phyloP scores from a whole-genome alignment of 2,113 vertebrate genomes.

The Chionodraco myersi region DNA sequence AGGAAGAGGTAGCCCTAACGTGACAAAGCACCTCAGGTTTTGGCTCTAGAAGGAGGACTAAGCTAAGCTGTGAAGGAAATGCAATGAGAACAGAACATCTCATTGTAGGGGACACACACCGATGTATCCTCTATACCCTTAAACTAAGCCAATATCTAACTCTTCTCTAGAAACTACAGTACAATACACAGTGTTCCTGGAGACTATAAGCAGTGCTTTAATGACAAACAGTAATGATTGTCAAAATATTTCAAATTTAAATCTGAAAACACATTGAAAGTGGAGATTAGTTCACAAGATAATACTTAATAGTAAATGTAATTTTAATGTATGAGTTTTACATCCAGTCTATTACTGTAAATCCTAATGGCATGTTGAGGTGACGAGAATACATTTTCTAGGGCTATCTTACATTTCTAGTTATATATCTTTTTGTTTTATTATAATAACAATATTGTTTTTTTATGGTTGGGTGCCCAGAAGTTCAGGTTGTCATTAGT shows the following conservation, averaged over 20 bases:
- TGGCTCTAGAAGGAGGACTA: constrained; percentile 33
- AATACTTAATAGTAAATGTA: too few relatives aligned
- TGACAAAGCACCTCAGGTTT: constrained; percentile 45
- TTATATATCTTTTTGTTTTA: too few relatives aligned
- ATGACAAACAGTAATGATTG: neutral
- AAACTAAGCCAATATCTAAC: too few relatives aligned
- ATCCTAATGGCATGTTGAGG: too few relatives aligned
- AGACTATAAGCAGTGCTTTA: neutral
- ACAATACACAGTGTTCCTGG: neutral
- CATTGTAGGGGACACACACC: constrained; percentile 37
- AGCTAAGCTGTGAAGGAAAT: constrained; percentile 43
- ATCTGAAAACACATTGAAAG: neutral
- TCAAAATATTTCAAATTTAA: neutral
- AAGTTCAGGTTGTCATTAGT: too few relatives aligned
- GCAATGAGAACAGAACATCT: constrained; percentile 50
- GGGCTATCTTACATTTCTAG: too few relatives aligned
- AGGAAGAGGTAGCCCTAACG: constrained; percentile 41
- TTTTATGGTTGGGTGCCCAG: too few relatives aligned
- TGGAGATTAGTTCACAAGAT: neutral
- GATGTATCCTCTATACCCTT: constrained; percentile 4
- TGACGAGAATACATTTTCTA: too few relatives aligned
- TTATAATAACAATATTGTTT: too few relatives aligned
- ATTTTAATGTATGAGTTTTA: neutral
- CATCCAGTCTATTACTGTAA: neutral
- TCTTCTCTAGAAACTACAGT: too few relatives aligned